Conservation (phyloP, 2,797 vertebrate genomes). For the Hypotaenidia philippensis region DNA sequence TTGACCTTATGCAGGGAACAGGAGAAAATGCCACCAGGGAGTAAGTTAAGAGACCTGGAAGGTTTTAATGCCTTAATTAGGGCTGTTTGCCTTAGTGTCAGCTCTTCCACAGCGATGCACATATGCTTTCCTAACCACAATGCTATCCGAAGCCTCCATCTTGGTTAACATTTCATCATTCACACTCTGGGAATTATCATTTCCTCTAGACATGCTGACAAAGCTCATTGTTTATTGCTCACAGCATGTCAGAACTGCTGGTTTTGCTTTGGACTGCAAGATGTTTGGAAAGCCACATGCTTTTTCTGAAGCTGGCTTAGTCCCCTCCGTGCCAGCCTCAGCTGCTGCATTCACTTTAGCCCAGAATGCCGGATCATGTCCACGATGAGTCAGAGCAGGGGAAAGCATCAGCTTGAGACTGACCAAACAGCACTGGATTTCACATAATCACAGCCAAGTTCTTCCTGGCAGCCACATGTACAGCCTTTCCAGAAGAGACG, state of each 20-base stretch:
- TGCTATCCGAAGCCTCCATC: slow-evolving; percentile 42
- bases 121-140: slow-evolving; percentile 37
- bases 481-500: background rate
- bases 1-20: background rate
- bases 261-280: slow-evolving; percentile 70
- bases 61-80: background rate
- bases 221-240: slow-evolving; percentile 73
- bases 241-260: slow-evolving; percentile 62
- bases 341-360: background rate
- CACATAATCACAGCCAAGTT: background rate
- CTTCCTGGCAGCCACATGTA: background rate
- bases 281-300: slow-evolving; percentile 64
- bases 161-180: slow-evolving; percentile 70
- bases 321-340: slow-evolving; percentile 23
- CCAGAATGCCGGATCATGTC: background rate
- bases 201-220: slow-evolving; percentile 71
- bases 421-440: slow-evolving; percentile 10
- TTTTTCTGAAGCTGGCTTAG: slow-evolving; percentile 40
- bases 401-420: background rate
- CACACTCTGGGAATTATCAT: slow-evolving; percentile 61
- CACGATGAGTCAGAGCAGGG: background rate
- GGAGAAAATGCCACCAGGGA: background rate
- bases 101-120: slow-evolving; percentile 1
- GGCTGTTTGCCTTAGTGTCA: background rate
- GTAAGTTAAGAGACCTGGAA: background rate